These are phyloP conservation scores for Struthio camelus DNA, from an alignment of 2,113 vertebrate species.

Conservation along the genomic window DNA sequence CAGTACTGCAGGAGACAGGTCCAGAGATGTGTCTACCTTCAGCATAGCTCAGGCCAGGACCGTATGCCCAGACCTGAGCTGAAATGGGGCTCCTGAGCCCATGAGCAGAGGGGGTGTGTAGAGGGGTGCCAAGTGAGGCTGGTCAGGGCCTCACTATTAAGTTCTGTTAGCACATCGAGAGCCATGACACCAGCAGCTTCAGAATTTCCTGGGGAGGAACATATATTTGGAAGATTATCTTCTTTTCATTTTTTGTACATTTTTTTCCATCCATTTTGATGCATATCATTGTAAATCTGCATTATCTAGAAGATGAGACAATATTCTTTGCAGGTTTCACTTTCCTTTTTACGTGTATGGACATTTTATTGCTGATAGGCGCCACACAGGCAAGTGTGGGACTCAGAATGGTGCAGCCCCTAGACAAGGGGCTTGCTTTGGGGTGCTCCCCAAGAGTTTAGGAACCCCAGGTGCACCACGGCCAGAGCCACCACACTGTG, in stretches of 20 bases:
- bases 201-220: background rate
- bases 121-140: background rate
- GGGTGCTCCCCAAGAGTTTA: no score
- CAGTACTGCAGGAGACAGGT: background rate
- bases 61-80: background rate
- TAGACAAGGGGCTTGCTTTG: no score
- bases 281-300: background rate
- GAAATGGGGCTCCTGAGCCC: background rate
- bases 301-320: background rate
- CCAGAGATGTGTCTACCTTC: background rate
- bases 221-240: background rate
- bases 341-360: background rate
- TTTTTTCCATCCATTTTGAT: background rate
- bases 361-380: background rate
- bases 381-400: no score
- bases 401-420: no score
- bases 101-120: background rate
- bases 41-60: background rate
- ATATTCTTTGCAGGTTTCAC: background rate
- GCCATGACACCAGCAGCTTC: background rate
- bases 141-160: no score
- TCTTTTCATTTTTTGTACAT: rapidly evolving
- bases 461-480: no score
- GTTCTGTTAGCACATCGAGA: background rate
- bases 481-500: no score